Conservation (phyloP, 2,113 vertebrate genomes). For the Nycticebus coucang region DNA sequence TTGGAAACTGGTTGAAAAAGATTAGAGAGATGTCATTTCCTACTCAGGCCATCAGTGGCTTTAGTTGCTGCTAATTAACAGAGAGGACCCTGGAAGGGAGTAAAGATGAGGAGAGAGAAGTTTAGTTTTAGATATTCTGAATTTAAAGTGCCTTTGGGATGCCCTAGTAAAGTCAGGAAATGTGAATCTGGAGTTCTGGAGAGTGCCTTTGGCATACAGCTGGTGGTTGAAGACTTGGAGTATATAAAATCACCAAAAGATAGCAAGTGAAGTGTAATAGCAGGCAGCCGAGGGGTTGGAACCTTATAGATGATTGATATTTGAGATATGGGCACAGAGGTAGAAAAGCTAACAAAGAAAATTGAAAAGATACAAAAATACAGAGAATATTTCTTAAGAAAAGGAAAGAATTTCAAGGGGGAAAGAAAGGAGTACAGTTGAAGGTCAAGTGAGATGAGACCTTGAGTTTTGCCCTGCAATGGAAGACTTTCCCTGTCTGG, state of each 20-base stretch:
- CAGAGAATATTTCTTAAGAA: neutral
- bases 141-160: neutral
- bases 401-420: neutral
- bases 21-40: neutral
- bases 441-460: neutral
- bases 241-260: neutral
- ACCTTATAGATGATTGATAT: neutral
- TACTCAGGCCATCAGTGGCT: neutral
- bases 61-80: neutral
- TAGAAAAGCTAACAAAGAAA: neutral
- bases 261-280: neutral
- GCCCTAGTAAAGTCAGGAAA: neutral
- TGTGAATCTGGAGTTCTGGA: neutral
- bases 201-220: neutral
- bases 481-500: neutral
- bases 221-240: neutral
- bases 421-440: neutral
- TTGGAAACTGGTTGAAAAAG: neutral
- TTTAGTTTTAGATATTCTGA: neutral
- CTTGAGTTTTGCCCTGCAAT: neutral
- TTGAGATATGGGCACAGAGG: neutral
- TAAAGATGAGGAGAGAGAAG: neutral
- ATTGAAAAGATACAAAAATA: neutral
- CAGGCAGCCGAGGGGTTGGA: neutral
- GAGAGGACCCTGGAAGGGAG: neutral